Evolutionary conservation across 2,888 invertebrate genomes (phyloP), one percentile per base, ranked within the genome.

Genomic region (Tachina fera): DNA sequence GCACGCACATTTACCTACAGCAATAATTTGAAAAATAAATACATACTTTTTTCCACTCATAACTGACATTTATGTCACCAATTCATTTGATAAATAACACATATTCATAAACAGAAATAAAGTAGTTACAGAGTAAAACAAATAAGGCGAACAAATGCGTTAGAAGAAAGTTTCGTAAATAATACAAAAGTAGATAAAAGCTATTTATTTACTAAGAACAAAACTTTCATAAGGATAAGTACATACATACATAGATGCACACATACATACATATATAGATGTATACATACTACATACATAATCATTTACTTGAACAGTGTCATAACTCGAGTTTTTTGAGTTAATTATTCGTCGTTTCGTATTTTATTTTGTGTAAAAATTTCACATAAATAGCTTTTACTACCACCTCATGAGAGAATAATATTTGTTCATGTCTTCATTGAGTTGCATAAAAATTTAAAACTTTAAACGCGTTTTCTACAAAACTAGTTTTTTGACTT

Each of bases 51-150:
- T 84, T 47, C 84, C 56, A 61, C 67, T 76, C 84, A 84, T 80
- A 84, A 75, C 75, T 76, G 67, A 80, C 80, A 80, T 80, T 77
- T 80, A 80, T 81, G 72, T 61, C 49, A 63, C 56, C 80, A 71
- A 81, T 84, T 63, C 61, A 81, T 84, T 77, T 81, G 80, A 84
- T 74, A 84, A 80, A 81, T 84, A 81, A 72, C 72, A 77, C 80
- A 81, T 61, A 84, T 81, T 60, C 67, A 61, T 49, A 80, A 31
- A 63, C 65, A 65, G 71, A 76, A 84, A 60, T 41, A 49, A 8
- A 31, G n/a, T 39, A n/a, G 14, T 49, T 22, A 39, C 2, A 56
- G 47, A 51, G 4, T 39, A 3, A 49, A 5, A 61, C 22, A 61
- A 9, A 56, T 14, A 61, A 76, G 19, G 0, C 39, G 22, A 67